Evolutionary conservation across 2,888 invertebrate genomes (phyloP).

Genomic region (Calliopum simillimum): DNA sequence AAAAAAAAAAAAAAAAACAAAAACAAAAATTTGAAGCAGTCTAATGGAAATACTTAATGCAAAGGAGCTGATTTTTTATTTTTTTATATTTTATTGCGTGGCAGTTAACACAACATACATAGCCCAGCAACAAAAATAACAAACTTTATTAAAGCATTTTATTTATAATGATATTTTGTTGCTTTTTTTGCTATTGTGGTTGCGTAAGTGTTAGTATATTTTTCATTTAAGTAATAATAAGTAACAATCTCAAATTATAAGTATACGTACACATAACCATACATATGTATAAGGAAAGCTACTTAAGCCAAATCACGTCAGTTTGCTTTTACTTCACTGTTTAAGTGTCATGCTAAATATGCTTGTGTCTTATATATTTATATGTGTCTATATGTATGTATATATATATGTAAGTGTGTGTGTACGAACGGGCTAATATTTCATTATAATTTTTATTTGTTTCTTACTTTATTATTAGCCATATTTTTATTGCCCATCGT

Average conservation of each 20-base stretch:
- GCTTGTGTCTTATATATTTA: neutral
- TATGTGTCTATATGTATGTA: too few species aligned
- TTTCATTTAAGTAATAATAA: neutral
- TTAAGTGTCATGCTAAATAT: neutral
- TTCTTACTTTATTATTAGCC: neutral
- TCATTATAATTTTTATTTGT: neutral
- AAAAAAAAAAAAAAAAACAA: too few species aligned
- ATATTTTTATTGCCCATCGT: too few species aligned
- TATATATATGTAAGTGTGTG: too few species aligned
- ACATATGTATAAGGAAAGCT: conserved; percentile 7
- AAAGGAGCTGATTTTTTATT: neutral
- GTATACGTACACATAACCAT: neutral
- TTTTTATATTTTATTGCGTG: conserved; percentile 11
- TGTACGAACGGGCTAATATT: neutral
- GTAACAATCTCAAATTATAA: conserved; percentile 7
- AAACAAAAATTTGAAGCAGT: neutral
- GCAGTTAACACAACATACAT: neutral
- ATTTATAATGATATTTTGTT: neutral
- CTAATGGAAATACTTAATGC: too few species aligned
- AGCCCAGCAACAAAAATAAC: conserved; percentile 39
- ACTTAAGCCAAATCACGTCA: neutral
- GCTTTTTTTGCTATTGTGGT: conserved; percentile 7
- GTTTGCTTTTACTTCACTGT: neutral
- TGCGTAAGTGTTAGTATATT: neutral
- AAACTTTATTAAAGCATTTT: conserved; percentile 34